A percentile compares a stretch with the other conserved stretches of the same genome.
Conservation (phyloP, 2,113 vertebrate genomes). For the Struthio camelus region DNA sequence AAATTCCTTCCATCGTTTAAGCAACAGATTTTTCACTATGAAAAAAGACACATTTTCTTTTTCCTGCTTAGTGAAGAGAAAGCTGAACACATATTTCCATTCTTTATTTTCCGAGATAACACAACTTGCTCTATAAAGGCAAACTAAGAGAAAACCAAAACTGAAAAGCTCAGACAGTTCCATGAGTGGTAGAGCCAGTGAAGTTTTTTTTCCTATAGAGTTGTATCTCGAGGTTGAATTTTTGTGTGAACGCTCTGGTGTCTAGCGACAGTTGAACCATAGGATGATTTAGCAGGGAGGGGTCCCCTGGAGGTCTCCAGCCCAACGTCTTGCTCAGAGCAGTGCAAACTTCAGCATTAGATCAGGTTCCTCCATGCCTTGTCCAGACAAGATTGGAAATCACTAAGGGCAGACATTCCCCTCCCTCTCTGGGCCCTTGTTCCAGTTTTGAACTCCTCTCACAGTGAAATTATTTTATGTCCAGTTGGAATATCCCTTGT, state of each 20-base stretch:
- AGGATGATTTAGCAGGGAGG: neutral
- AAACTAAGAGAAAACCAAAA: neutral
- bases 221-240: neutral
- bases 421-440: neutral
- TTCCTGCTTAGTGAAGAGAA: neutral
- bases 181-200: neutral
- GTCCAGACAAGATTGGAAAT: neutral
- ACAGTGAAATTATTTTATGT: neutral
- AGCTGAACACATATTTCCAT: neutral
- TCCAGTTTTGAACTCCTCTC: neutral
- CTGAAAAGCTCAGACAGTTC: neutral
- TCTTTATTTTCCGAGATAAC: slow-evolving; percentile 32
- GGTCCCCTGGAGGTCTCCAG: neutral
- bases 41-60: neutral
- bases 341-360: neutral
- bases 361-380: neutral
- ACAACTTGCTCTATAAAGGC: slow-evolving; percentile 30
- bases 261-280: neutral
- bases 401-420: rapidly evolving
- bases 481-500: neutral
- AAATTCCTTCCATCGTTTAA: neutral
- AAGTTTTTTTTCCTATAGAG: slow-evolving; percentile 42
- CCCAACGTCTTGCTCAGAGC: neutral
- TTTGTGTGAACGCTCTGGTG: neutral
- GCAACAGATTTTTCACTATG: neutral